Percentiles rank a stretch among this genome's conserved stretches.
These are phyloP conservation scores for Equus przewalskii DNA, from an alignment of 2,113 vertebrate genomes.

Conservation along the genomic window DNA sequence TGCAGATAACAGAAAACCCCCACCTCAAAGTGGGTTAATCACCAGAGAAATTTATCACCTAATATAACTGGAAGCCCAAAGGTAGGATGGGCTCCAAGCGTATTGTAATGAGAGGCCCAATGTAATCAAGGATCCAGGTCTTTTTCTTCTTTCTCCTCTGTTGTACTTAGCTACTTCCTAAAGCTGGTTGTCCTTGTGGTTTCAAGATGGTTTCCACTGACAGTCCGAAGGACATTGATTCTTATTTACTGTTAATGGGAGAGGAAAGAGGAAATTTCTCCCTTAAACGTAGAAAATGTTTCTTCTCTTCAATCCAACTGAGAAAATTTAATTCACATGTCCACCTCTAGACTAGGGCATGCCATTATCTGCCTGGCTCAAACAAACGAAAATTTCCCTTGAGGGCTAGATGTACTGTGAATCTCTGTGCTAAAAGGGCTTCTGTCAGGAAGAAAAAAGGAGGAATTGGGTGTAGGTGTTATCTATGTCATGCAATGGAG, in stretches of 20 bases:
- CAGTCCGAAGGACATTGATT: background rate
- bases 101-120: background rate
- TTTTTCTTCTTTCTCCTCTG: background rate
- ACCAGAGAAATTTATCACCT: constrained; percentile 40
- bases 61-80: background rate
- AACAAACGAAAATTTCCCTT: background rate
- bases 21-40: background rate
- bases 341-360: background rate
- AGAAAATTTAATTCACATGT: background rate
- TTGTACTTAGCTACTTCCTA: background rate
- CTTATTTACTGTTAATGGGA: background rate
- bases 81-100: background rate
- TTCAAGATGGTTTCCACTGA: background rate
- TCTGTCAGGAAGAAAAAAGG: background rate
- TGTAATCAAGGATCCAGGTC: background rate
- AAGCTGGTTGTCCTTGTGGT: background rate
- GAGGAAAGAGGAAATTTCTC: background rate
- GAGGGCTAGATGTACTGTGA: background rate
- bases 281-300: background rate
- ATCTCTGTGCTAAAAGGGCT: background rate
- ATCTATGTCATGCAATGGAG: background rate
- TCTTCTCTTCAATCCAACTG: background rate
- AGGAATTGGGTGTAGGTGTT: background rate
- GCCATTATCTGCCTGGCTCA: background rate
- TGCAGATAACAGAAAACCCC: constrained; percentile 17